Conservation (phyloP, 1,140 invertebrate genomes). For the Hormaphis cornu region DNA sequence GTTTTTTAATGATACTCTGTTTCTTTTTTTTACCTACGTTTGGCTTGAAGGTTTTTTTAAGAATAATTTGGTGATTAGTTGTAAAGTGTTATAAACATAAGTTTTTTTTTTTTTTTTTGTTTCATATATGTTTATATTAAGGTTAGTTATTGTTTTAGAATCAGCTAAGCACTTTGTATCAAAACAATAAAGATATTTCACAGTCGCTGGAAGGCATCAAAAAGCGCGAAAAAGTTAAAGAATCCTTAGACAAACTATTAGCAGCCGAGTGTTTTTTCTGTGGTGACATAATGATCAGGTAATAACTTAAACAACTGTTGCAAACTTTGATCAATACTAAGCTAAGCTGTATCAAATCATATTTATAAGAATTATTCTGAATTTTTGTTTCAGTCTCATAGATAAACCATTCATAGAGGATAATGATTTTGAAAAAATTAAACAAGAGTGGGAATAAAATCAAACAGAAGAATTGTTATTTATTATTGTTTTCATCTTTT, state of each 20-base stretch:
- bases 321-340: neutral
- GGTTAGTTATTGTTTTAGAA: slow-evolving; percentile 50
- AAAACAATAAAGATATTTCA: slow-evolving; percentile 43
- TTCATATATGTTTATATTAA: too few species aligned
- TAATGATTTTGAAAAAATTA: slow-evolving; percentile 68
- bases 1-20: neutral
- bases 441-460: slow-evolving; percentile 70
- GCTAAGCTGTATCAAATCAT: neutral
- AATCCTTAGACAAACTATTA: slow-evolving; percentile 79
- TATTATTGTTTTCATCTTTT: too few species aligned
- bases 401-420: slow-evolving; percentile 76
- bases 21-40: too few species aligned
- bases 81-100: too few species aligned
- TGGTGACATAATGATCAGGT: slow-evolving; percentile 82
- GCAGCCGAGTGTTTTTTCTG: slow-evolving; percentile 89
- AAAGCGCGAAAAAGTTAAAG: slow-evolving; percentile 58
- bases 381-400: slow-evolving; percentile 50
- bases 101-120: too few species aligned
- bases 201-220: slow-evolving; percentile 49
- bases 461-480: neutral
- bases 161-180: slow-evolving; percentile 44
- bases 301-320: slow-evolving; percentile 34
- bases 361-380: neutral
- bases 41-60: too few species aligned
- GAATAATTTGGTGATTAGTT: too few species aligned